These are phyloP conservation scores for Leptinotarsa peninsularis DNA, from an alignment of 2,888 invertebrate species.

Conservation along the genomic window DNA sequence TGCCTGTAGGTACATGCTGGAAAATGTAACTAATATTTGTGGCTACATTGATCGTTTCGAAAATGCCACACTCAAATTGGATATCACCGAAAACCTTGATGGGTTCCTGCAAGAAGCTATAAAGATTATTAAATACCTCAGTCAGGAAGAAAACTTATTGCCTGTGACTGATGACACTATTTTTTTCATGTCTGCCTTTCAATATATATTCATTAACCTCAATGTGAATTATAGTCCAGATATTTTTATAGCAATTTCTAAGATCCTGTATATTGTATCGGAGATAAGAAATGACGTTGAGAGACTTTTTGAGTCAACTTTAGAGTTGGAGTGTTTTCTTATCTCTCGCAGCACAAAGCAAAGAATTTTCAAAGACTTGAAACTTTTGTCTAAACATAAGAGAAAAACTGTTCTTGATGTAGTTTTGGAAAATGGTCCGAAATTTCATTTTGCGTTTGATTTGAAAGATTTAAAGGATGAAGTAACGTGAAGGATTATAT, in stretches of 20 bases:
- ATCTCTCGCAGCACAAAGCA: constrained; percentile 47
- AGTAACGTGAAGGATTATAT: no score
- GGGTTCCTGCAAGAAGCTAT: constrained; percentile 46
- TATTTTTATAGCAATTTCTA: constrained; percentile 50
- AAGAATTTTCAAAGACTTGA: constrained; percentile 48
- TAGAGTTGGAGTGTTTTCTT: constrained; percentile 56
- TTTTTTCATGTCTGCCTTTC: constrained; percentile 54
- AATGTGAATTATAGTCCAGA: constrained; percentile 47
- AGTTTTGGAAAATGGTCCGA: constrained; percentile 45
- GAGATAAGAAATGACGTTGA: constrained; percentile 46
- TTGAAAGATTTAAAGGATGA: constrained; percentile 6
- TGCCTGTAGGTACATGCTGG: constrained; percentile 51
- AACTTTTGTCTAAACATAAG: constrained; percentile 41
- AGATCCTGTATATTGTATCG: constrained; percentile 50
- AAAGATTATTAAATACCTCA: constrained; percentile 52
- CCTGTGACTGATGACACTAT: constrained; percentile 54
- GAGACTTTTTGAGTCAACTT: constrained; percentile 47
- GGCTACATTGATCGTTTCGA: constrained; percentile 48
- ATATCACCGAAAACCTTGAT: constrained; percentile 44
- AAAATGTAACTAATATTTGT: constrained; percentile 57
- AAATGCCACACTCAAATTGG: constrained; percentile 36
- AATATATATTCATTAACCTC: constrained; percentile 52
- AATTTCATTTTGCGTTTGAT: constrained; percentile 42
- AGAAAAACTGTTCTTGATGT: constrained; percentile 45
- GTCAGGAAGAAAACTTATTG: constrained; percentile 53